Conservation (phyloP, 2,113 vertebrate species). For the Gymnobelideus leadbeateri region DNA sequence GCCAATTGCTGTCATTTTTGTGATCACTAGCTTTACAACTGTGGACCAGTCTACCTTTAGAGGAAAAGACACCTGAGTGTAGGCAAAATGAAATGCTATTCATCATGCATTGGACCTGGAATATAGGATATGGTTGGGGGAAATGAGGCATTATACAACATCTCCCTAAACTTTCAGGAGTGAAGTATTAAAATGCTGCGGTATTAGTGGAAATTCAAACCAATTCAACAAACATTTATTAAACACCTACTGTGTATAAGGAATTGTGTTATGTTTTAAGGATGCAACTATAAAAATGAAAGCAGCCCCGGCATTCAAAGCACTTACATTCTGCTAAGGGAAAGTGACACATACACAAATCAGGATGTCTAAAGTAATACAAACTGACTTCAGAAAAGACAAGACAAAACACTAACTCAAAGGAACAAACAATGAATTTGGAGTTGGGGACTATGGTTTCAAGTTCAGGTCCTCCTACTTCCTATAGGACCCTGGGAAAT, state of each 20-base stretch:
- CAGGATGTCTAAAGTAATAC: neutral
- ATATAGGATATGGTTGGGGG: neutral
- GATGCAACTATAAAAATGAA: neutral
- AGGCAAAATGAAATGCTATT: neutral
- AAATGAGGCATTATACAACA: neutral
- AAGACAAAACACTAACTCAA: neutral
- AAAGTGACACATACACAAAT: neutral
- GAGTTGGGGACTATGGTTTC: neutral
- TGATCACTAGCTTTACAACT: slow-evolving; percentile 3
- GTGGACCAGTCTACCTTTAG: neutral
- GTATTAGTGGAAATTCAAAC: neutral
- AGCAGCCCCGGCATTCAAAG: neutral
- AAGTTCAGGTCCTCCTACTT: neutral
- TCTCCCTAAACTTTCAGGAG: neutral
- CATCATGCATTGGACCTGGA: neutral
- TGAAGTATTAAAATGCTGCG: neutral
- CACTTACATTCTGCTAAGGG: neutral
- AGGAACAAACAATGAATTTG: neutral
- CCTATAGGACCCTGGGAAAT: neutral
- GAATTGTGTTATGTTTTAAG: neutral
- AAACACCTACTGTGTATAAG: neutral
- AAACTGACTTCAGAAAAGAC: neutral
- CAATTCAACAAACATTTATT: neutral
- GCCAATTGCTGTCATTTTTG: neutral
- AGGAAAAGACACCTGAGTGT: neutral